phyloP scores from a whole-genome alignment of 2,113 vertebrate genomes.

The Indicator maculatus region DNA sequence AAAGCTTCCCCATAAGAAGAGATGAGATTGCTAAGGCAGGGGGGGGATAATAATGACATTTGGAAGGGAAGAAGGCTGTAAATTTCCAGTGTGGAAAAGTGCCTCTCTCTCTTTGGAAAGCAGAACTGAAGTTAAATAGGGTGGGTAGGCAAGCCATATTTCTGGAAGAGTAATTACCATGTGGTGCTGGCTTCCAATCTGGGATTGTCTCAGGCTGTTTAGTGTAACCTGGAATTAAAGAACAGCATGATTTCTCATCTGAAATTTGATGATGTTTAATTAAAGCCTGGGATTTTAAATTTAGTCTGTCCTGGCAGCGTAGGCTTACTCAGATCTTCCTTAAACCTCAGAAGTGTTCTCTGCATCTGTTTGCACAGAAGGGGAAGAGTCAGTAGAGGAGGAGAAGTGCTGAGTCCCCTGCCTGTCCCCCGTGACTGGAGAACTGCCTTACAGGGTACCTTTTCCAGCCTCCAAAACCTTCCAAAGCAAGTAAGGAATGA shows the following conservation, averaged over 20 bases:
- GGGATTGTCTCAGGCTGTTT: conserved; percentile 55
- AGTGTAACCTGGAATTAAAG: conserved; percentile 69
- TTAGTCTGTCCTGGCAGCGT: conserved; percentile 42
- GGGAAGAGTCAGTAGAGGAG: not conserved
- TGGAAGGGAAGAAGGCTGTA: conserved; percentile 54
- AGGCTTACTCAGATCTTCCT: conserved; percentile 24
- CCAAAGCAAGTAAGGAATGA: not conserved
- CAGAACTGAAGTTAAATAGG: conserved; percentile 35
- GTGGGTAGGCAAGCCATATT: conserved; percentile 57
- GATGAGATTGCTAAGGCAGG: not conserved
- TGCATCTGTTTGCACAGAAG: not conserved
- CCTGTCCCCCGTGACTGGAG: not conserved
- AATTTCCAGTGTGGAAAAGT: conserved; percentile 67
- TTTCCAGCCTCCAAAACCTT: conserved; percentile 1
- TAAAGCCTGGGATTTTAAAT: conserved; percentile 65
- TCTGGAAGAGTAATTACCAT: conserved; percentile 68
- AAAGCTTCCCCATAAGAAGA: not conserved
- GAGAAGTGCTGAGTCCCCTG: not conserved
- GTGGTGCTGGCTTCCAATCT: conserved; percentile 59
- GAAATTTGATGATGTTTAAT: conserved; percentile 60
- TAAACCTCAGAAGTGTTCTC: conserved; percentile 38
- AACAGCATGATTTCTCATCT: conserved; percentile 68
- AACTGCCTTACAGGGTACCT: not conserved
- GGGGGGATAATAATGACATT: conserved; percentile 46
- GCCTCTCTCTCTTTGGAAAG: conserved; percentile 54